These are phyloP conservation scores for Lamprotornis superbus DNA, from an alignment of 2,113 vertebrate species.

Conservation along the genomic window DNA sequence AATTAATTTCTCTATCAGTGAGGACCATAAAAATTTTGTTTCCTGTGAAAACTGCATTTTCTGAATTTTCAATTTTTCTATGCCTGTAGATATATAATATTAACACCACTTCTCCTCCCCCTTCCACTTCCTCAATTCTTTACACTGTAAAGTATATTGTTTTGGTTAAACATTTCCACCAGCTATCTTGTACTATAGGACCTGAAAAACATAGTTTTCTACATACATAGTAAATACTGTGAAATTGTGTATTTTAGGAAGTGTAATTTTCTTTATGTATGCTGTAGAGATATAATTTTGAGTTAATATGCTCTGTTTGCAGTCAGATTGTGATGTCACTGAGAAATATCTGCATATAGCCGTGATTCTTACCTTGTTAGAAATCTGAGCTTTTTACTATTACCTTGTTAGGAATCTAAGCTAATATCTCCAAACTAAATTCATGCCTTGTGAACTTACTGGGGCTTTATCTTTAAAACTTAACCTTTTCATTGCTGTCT, in stretches of 20 bases:
- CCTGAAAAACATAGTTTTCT: background rate
- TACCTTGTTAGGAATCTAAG: background rate
- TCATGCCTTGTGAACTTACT: fast-evolving
- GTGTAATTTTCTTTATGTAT: background rate
- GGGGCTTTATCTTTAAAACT: background rate
- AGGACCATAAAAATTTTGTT: background rate
- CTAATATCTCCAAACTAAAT: background rate
- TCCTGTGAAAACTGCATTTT: background rate
- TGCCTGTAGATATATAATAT: background rate
- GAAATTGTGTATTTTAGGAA: background rate
- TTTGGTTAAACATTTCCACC: background rate
- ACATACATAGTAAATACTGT: background rate
- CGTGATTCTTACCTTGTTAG: background rate
- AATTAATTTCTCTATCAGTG: background rate
- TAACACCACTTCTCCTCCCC: fast-evolving
- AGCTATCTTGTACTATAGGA: background rate
- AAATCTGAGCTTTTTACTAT: too few species aligned
- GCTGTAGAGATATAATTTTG: background rate
- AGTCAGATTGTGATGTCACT: background rate
- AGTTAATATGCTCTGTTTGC: background rate
- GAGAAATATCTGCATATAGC: background rate
- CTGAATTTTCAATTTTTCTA: background rate
- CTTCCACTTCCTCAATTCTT: background rate
- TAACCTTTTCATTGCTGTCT: background rate
- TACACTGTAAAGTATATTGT: background rate